phyloP scores from a whole-genome alignment of 2,888 invertebrate genomes.

The Lucinisca nassula region DNA sequence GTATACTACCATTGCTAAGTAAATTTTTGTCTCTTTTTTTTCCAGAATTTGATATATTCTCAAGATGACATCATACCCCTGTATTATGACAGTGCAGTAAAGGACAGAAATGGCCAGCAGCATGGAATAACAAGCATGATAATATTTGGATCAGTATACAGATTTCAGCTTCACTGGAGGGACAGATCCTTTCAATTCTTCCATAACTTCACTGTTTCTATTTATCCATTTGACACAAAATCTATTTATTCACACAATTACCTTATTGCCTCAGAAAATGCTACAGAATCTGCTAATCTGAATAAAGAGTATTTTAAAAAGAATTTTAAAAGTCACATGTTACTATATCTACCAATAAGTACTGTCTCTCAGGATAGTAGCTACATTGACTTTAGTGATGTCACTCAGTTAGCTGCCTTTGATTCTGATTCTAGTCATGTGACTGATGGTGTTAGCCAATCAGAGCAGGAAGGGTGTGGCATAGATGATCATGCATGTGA shows the following conservation, averaged over 20 bases:
- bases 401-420: background rate
- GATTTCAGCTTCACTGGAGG: slow-evolving; percentile 59
- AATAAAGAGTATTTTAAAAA: background rate
- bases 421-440: slow-evolving; percentile 6
- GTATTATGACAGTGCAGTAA: slow-evolving; percentile 36
- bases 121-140: slow-evolving; percentile 69
- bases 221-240: slow-evolving; percentile 54
- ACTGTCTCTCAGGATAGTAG: background rate
- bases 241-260: slow-evolving; percentile 72
- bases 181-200: slow-evolving; percentile 33
- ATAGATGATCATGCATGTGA: slow-evolving; percentile 14
- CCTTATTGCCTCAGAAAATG: slow-evolving; percentile 38
- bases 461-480: background rate
- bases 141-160: slow-evolving; percentile 66
- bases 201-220: slow-evolving; percentile 72
- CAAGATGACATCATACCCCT: slow-evolving; percentile 54
- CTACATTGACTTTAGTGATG: background rate
- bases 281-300: slow-evolving; percentile 17
- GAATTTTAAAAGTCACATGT: background rate
- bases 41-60: slow-evolving; percentile 72
- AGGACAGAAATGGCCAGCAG: slow-evolving; percentile 30
- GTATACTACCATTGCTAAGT: no score
- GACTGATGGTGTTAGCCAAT: slow-evolving; percentile 10
- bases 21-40: slow-evolving; percentile 7
- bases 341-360: background rate